Conservation (phyloP, 2,113 vertebrate species). For the Hiodon tergisus region DNA sequence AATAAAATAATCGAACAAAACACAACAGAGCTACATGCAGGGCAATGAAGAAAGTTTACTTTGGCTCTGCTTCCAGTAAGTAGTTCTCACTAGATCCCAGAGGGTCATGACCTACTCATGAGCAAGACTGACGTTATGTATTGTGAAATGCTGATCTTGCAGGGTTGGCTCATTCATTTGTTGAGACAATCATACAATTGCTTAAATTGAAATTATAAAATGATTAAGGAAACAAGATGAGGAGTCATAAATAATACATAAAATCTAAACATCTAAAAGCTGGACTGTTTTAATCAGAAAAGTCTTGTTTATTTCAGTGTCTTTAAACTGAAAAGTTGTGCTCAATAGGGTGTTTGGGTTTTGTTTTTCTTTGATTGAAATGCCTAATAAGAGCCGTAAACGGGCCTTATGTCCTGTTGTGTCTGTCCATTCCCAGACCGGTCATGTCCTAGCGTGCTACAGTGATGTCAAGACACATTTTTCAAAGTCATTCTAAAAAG, state of each 20-base stretch:
- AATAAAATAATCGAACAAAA: too few relatives aligned
- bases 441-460: too few relatives aligned
- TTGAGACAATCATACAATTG: background rate
- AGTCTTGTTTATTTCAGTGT: too few relatives aligned
- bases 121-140: background rate
- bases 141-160: too few relatives aligned
- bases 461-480: background rate
- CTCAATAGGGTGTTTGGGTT: too few relatives aligned
- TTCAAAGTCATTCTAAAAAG: background rate
- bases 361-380: too few relatives aligned
- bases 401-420: too few relatives aligned
- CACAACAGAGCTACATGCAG: background rate
- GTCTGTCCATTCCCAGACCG: too few relatives aligned
- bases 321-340: too few relatives aligned
- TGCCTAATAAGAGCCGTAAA: too few relatives aligned
- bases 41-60: background rate
- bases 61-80: background rate
- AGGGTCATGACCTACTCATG: constrained; percentile 13
- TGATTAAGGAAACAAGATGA: background rate
- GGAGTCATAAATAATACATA: background rate
- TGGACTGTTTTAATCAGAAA: too few relatives aligned
- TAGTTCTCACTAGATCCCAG: constrained; percentile 11
- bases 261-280: background rate
- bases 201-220: background rate
- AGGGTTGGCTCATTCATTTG: background rate